Evolutionary conservation across 1,140 invertebrate genomes (phyloP).

Genomic region (Formica selysi): DNA sequence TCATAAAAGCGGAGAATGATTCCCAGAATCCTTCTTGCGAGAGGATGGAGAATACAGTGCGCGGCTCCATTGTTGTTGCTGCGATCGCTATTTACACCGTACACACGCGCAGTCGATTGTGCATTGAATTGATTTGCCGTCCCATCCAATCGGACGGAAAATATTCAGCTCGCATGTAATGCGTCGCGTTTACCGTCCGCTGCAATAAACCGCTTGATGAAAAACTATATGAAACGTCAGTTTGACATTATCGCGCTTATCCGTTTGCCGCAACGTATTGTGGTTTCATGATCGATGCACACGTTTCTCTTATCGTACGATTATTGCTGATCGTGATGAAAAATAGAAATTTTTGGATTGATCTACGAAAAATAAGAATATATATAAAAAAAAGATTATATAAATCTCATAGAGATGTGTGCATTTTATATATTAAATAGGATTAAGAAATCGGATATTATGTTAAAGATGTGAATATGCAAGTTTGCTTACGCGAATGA

Average conservation of each 20-base stretch:
- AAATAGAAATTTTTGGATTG: neutral
- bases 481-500: neutral
- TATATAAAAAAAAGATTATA: neutral
- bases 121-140: conserved; percentile 47
- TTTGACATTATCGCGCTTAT: conserved; percentile 52
- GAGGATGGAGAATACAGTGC: conserved; percentile 15
- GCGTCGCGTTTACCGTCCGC: conserved; percentile 11
- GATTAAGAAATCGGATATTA: neutral
- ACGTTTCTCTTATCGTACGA: neutral
- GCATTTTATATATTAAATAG: neutral
- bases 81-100: conserved; percentile 48
- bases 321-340: neutral
- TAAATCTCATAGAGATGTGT: neutral
- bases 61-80: conserved; percentile 47
- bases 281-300: no score
- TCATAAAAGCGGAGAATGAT: conserved; percentile 47
- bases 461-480: neutral
- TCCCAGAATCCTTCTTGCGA: conserved; percentile 48
- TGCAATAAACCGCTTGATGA: conserved; percentile 38
- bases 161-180: conserved; percentile 41
- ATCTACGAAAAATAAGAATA: neutral
- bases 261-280: conserved; percentile 24
- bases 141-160: conserved; percentile 47
- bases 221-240: conserved; percentile 35
- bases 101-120: conserved; percentile 18